A percentile compares a stretch with the other conserved stretches of the same genome.
phyloP scores from a whole-genome alignment of 2,797 vertebrate genomes.

The Pseudomugil gertrudae region DNA sequence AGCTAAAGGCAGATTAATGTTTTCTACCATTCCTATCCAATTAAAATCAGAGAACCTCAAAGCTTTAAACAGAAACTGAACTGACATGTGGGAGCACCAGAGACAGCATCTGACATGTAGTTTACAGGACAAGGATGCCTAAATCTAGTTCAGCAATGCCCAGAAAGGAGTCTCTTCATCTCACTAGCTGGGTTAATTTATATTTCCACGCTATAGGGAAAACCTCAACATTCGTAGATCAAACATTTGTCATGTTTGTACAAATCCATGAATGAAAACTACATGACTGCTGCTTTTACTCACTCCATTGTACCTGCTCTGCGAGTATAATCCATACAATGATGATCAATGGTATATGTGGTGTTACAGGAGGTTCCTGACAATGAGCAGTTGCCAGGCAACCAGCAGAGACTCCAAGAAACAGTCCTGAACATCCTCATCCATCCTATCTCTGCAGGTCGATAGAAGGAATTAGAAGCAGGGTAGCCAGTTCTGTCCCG shows the following conservation, averaged over 20 bases:
- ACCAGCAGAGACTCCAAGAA: constrained; percentile 16
- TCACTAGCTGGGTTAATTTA: neutral
- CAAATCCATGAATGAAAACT: no score
- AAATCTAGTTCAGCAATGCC: neutral
- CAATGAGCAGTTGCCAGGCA: constrained; percentile 26
- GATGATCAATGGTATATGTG: neutral
- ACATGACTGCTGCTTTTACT: neutral
- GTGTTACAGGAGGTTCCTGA: constrained; percentile 1
- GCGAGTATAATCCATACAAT: constrained; percentile 4
- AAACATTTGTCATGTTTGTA: neutral
- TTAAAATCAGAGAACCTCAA: constrained; percentile 9
- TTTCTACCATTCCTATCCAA: neutral
- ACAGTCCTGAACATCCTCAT: neutral
- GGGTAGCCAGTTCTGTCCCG: neutral
- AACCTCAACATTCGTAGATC: neutral
- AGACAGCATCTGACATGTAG: constrained; percentile 1
- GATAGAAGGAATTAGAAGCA: neutral
- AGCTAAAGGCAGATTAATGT: constrained; percentile 20
- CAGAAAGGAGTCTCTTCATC: no score
- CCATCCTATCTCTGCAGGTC: neutral
- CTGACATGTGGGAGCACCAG: neutral
- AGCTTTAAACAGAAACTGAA: constrained; percentile 7
- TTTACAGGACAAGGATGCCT: constrained; percentile 1
- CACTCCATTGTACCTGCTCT: neutral
- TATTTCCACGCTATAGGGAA: neutral